Evolutionary conservation across 92 coral and sea anemone species (phyloP).

Genomic region (Epizoanthus scotinus): DNA sequence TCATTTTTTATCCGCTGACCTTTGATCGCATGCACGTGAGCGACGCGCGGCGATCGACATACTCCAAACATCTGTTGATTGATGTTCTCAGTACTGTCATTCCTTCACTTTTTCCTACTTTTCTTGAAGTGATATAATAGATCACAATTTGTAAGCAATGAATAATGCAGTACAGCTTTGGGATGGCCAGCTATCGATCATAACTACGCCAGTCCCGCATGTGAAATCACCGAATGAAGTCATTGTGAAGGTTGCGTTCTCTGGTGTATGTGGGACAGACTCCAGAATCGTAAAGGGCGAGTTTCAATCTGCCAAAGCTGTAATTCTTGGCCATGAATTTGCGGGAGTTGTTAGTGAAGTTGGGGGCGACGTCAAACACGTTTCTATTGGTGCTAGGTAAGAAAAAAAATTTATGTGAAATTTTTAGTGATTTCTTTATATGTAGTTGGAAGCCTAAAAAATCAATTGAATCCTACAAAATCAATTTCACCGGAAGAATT

Average conservation of each 20-base stretch:
- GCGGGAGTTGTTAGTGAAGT: constrained; percentile 95
- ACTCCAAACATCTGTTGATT: no score
- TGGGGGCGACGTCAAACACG: constrained; percentile 82
- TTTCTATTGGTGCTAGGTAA: constrained; percentile 94
- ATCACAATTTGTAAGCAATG: constrained; percentile 48
- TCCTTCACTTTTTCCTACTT: not conserved
- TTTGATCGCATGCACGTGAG: no score
- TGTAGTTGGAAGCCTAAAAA: no score
- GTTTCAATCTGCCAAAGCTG: constrained; percentile 84
- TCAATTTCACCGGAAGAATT: no score
- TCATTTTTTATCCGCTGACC: no score
- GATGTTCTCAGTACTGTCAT: no score
- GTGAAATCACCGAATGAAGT: constrained; percentile 86
- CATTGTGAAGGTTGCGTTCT: constrained; percentile 85
- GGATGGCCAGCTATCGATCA: constrained; percentile 89
- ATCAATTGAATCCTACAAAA: no score
- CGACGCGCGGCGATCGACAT: no score
- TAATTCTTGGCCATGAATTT: constrained; percentile 93
- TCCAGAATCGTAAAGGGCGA: constrained; percentile 76
- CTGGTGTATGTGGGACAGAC: constrained; percentile 90
- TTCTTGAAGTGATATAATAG: not conserved
- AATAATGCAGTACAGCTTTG: constrained; percentile 91
- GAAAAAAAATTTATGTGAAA: not conserved
- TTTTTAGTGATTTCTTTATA: not conserved
- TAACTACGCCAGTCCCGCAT: constrained; percentile 89